phyloP scores from a whole-genome alignment of 2,113 vertebrate genomes.

The Dryoscopus gambensis region DNA sequence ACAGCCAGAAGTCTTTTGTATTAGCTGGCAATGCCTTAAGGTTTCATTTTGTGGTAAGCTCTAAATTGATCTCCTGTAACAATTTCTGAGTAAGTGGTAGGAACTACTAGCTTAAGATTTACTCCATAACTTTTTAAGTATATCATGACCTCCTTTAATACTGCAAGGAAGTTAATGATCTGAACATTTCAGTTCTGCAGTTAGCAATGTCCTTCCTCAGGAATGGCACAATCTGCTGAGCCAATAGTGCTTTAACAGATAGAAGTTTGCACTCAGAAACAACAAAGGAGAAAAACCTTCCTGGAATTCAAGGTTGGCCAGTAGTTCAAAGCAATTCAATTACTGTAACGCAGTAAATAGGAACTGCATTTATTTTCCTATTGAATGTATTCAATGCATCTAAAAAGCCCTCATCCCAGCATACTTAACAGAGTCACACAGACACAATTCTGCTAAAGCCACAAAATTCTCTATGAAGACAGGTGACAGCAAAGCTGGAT shows the following conservation, averaged over 20 bases:
- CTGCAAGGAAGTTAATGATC: constrained; percentile 19
- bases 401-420: neutral
- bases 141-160: neutral
- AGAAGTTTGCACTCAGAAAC: neutral
- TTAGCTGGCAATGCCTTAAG: neutral
- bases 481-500: neutral
- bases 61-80: constrained; percentile 8
- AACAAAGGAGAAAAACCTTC: neutral
- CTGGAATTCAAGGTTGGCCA: constrained; percentile 29
- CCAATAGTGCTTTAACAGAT: neutral
- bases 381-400: neutral
- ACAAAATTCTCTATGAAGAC: neutral
- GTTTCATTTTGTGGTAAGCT: constrained; percentile 1
- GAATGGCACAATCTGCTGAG: neutral
- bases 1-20: neutral
- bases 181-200: neutral
- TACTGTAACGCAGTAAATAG: neutral
- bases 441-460: neutral
- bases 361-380: neutral
- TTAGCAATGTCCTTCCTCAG: neutral
- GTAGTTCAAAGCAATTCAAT: constrained; percentile 6
- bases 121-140: neutral
- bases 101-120: constrained; percentile 9
- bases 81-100: neutral
- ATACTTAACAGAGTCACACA: neutral